A percentile compares a stretch with the other conserved stretches of the same genome.
These are phyloP conservation scores for Stomatorhinus walkeri DNA, from an alignment of 2,797 vertebrate genomes.

Conservation along the genomic window DNA sequence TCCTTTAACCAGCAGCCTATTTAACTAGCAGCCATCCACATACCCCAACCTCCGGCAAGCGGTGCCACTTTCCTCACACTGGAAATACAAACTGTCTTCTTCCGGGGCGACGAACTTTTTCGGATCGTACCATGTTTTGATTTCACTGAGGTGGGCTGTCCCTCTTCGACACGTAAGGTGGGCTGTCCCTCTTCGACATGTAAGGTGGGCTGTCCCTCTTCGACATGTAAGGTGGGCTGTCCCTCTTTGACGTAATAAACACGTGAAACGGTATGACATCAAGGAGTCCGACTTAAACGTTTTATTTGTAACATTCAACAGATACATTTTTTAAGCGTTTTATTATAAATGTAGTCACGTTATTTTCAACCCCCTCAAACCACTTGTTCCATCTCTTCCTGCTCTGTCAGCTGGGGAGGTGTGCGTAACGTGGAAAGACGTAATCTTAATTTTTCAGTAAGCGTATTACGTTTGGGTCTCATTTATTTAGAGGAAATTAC, in stretches of 20 bases:
- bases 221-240: background rate
- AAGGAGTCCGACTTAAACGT: background rate
- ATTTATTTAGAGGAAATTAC: background rate
- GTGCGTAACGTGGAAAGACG: background rate
- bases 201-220: background rate
- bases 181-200: too few species aligned
- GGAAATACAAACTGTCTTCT: slow-evolving; percentile 20
- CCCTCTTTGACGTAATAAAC: background rate
- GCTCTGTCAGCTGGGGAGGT: background rate
- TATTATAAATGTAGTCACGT: background rate
- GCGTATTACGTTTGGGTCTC: background rate
- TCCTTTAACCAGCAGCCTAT: background rate
- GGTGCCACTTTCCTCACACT: slow-evolving; percentile 32
- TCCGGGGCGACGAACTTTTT: slow-evolving; percentile 34
- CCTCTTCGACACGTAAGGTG: background rate
- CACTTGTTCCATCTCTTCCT: background rate
- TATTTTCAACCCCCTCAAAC: background rate
- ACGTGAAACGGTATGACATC: background rate
- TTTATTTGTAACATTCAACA: background rate
- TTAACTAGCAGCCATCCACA: slow-evolving; percentile 17
- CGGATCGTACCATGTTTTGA: background rate
- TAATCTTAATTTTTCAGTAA: background rate
- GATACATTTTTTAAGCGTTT: background rate
- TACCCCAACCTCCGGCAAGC: slow-evolving; percentile 2
- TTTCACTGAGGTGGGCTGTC: background rate